Evolutionary conservation across 2,113 vertebrate species (phyloP).

Genomic region (Thunnus maccoyii): DNA sequence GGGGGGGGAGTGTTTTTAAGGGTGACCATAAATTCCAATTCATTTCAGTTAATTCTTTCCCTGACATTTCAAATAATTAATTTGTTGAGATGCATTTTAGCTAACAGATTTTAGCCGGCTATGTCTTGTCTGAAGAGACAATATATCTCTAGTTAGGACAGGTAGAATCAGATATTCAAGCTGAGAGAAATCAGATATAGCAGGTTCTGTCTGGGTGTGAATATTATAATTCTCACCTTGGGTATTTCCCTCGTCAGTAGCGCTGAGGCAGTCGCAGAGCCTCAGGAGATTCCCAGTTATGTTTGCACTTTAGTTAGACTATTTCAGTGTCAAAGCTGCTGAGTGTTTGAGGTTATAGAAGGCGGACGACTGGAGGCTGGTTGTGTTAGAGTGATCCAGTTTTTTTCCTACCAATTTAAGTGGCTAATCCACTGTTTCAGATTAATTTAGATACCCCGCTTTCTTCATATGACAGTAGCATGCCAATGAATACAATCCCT

Average conservation of each 20-base stretch:
- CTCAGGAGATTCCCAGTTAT: constrained; percentile 60
- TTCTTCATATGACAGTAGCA: neutral
- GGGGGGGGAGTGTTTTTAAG: neutral
- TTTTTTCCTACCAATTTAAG: neutral
- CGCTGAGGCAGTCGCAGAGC: constrained; percentile 41
- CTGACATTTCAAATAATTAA: constrained; percentile 1
- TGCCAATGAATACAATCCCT: neutral
- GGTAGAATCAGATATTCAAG: constrained; percentile 30
- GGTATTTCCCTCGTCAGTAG: constrained; percentile 56
- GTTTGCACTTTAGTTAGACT: constrained; percentile 50
- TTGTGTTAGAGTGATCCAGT: constrained; percentile 19
- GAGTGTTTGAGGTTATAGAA: constrained; percentile 36
- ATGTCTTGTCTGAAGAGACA: neutral
- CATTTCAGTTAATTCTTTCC: neutral
- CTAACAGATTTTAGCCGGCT: neutral
- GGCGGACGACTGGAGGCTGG: constrained; percentile 33
- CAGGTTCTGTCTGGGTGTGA: constrained; percentile 57
- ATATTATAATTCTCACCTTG: constrained; percentile 61
- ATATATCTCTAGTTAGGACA: neutral
- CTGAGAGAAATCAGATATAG: constrained; percentile 20
- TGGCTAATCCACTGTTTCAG: neutral
- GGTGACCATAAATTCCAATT: neutral
- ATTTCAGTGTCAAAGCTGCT: constrained; percentile 52
- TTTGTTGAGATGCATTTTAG: neutral
- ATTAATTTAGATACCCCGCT: neutral